Evolutionary conservation across 1,140 invertebrate genomes (phyloP).

Genomic region (Heterodera carotae): DNA sequence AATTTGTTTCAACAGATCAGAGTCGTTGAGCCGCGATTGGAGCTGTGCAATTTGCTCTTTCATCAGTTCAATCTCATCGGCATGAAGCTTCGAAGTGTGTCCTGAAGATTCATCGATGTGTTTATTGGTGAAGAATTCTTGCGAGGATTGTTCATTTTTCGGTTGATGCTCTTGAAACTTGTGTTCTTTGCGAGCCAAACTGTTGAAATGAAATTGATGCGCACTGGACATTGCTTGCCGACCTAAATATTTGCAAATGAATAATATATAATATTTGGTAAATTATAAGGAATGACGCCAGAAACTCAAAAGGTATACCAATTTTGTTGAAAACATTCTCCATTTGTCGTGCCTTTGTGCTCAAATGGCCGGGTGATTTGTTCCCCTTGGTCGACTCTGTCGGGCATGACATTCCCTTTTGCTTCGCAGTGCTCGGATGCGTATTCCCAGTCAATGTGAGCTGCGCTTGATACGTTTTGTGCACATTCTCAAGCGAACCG

Average conservation of each 20-base stretch:
- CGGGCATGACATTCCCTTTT: neutral
- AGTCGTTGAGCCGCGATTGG: conserved; percentile 33
- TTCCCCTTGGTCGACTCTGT: neutral
- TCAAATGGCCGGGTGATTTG: neutral
- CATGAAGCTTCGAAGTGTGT: neutral
- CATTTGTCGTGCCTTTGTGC: neutral
- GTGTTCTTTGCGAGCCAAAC: neutral
- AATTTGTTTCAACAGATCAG: conserved; percentile 20
- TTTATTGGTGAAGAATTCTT: neutral
- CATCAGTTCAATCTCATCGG: conserved; percentile 28
- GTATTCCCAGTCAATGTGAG: conserved; percentile 46
- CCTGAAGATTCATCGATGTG: neutral
- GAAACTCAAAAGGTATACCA: too few relatives aligned
- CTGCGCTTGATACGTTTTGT: conserved; percentile 41
- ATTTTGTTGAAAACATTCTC: conserved; percentile 20
- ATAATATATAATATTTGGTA: too few relatives aligned
- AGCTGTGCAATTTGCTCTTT: conserved; percentile 41
- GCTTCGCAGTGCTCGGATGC: conserved; percentile 49
- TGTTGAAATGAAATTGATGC: neutral
- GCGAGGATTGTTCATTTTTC: neutral
- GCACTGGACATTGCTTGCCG: conserved; percentile 6
- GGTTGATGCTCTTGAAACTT: neutral
- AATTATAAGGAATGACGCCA: too few relatives aligned
- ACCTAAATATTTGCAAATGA: neutral
- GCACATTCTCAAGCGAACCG: conserved; percentile 42